These are phyloP conservation scores for Enoplosus armatus DNA, from an alignment of 2,797 vertebrate species.

Conservation along the genomic window DNA sequence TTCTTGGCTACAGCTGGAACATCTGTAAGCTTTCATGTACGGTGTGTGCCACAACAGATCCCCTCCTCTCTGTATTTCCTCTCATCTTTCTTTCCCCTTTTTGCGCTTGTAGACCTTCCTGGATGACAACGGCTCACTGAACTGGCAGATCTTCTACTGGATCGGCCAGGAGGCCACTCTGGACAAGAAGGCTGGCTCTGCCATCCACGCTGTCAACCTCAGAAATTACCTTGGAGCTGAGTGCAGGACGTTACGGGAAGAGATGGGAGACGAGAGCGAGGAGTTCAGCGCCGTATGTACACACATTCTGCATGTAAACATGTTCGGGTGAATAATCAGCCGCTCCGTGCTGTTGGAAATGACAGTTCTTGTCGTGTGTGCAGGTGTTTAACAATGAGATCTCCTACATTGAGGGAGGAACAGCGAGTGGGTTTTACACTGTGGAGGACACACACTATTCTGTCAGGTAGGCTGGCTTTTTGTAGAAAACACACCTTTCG, in stretches of 20 bases:
- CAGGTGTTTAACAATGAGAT: constrained; percentile 96
- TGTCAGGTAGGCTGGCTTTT: constrained; percentile 82
- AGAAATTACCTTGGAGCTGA: constrained; percentile 96
- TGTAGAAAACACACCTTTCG: neutral
- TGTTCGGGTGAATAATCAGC: neutral
- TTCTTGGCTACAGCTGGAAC: neutral
- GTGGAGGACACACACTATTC: constrained; percentile 93
- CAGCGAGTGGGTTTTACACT: constrained; percentile 95
- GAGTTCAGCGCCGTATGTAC: constrained; percentile 92
- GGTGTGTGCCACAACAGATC: neutral
- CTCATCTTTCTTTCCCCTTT: neutral
- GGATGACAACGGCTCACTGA: constrained; percentile 92
- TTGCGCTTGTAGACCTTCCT: constrained; percentile 87
- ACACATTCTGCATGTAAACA: neutral
- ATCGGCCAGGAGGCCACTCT: constrained; percentile 95
- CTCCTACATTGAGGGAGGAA: constrained; percentile 98
- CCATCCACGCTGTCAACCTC: constrained; percentile 97
- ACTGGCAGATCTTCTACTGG: constrained; percentile 98
- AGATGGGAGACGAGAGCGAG: constrained; percentile 98
- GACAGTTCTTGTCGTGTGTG: neutral
- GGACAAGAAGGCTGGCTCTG: constrained; percentile 96
- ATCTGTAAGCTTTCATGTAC: neutral
- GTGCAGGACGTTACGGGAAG: constrained; percentile 93
- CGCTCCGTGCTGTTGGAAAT: neutral
- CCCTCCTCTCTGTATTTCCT: neutral